Conservation (phyloP, 2,113 vertebrate genomes). For the Galeopterus variegatus region DNA sequence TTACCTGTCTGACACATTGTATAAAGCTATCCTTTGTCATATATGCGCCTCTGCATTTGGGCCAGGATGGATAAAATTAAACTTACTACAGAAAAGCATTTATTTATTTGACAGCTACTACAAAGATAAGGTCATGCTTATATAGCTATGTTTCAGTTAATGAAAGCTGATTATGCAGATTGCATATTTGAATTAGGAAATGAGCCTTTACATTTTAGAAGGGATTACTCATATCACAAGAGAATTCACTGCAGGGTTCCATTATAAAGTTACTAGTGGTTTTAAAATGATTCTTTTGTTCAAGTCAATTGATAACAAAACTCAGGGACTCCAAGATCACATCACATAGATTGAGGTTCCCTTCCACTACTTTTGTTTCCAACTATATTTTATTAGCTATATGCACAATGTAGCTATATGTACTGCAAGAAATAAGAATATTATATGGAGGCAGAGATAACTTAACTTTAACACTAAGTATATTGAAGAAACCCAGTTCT, state of each 20-base stretch:
- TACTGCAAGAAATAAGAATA: not conserved
- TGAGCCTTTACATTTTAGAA: not conserved
- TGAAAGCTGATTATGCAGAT: not conserved
- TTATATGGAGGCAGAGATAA: not conserved
- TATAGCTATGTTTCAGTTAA: not conserved
- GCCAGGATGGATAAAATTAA: not conserved
- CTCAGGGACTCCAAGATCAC: not conserved
- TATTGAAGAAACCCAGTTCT: not conserved
- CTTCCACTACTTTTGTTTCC: not conserved
- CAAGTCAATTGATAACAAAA: not conserved
- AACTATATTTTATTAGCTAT: not conserved
- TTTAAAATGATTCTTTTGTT: slow-evolving; percentile 45
- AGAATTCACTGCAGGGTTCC: not conserved
- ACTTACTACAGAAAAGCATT: not conserved
- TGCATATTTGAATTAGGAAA: not conserved
- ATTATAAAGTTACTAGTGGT: not conserved
- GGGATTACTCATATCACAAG: not conserved
- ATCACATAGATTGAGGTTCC: not conserved
- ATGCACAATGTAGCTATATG: not conserved
- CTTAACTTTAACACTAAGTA: not conserved
- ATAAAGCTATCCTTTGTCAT: not conserved
- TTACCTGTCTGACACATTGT: slow-evolving; percentile 32
- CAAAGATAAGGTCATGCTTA: not conserved
- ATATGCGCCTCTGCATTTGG: not conserved
- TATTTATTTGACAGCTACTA: slow-evolving; percentile 32